These are phyloP conservation scores for Margaritifera margaritifera DNA, from an alignment of 2,888 invertebrate genomes.

Conservation along the genomic window DNA sequence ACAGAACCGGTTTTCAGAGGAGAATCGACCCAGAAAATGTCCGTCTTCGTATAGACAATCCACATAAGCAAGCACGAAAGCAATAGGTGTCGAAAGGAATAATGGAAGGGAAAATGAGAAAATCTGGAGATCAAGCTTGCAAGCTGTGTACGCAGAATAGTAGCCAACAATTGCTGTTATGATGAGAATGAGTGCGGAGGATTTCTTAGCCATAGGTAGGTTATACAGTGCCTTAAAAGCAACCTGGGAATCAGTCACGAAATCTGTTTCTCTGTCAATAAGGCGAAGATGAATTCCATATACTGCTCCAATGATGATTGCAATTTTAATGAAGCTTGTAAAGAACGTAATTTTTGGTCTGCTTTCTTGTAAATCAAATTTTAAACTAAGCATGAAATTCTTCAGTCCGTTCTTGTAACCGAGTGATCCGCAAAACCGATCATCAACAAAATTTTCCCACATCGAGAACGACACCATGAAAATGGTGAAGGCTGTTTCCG, in stretches of 20 bases:
- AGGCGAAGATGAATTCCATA: no score
- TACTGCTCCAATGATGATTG: no score
- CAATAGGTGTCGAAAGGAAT: constrained; percentile 69
- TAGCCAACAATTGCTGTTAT: constrained; percentile 58
- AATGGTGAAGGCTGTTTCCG: constrained; percentile 37
- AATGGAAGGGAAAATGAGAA: constrained; percentile 73
- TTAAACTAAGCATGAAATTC: constrained; percentile 29
- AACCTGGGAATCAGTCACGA: background rate
- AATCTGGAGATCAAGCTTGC: constrained; percentile 74
- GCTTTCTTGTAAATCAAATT: constrained; percentile 45
- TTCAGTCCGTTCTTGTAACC: constrained; percentile 16
- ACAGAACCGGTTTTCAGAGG: constrained; percentile 20
- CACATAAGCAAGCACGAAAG: constrained; percentile 26
- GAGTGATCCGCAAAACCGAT: constrained; percentile 39
- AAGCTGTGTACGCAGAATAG: constrained; percentile 74
- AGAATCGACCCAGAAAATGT: constrained; percentile 15
- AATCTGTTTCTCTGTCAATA: no score
- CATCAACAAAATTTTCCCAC: constrained; percentile 65
- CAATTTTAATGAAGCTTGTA: constrained; percentile 38
- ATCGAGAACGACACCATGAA: constrained; percentile 52
- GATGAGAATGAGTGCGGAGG: constrained; percentile 34
- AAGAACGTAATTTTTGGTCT: constrained; percentile 31
- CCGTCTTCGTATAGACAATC: constrained; percentile 21
- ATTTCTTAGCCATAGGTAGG: constrained; percentile 13
- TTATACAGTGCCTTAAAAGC: constrained; percentile 16